These are phyloP conservation scores for Pteria penguin DNA, from an alignment of 2,888 invertebrate species.

Conservation along the genomic window DNA sequence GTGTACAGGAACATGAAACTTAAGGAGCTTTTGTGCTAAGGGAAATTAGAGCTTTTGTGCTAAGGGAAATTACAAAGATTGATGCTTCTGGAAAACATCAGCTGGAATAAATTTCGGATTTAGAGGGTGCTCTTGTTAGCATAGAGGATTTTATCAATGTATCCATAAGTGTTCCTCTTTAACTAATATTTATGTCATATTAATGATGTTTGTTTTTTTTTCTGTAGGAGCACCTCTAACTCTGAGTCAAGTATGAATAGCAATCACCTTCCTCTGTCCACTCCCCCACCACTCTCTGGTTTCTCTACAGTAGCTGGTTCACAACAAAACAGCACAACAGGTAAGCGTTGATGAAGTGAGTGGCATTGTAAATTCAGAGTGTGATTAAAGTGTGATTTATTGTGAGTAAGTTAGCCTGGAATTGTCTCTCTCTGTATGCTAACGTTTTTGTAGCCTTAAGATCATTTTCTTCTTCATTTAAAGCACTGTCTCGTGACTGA, in stretches of 20 bases:
- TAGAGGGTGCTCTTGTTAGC: no score
- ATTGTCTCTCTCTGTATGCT: background rate
- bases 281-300: slow-evolving; percentile 66
- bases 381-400: background rate
- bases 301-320: slow-evolving; percentile 65
- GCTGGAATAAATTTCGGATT: no score
- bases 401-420: background rate
- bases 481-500: background rate
- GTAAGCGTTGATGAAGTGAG: slow-evolving; percentile 51
- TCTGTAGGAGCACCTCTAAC: slow-evolving; percentile 52
- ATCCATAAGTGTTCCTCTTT: no score
- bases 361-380: no score
- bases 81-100: no score
- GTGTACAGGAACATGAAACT: background rate
- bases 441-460: background rate
- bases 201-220: background rate
- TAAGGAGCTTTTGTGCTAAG: background rate
- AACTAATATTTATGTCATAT: no score
- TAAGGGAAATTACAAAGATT: no score
- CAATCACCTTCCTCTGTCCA: slow-evolving; percentile 80
- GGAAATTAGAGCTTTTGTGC: no score
- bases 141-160: no score
- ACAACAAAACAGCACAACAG: slow-evolving; percentile 67
- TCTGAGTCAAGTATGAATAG: slow-evolving; percentile 55
- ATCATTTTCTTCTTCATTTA: background rate